Base-by-base conservation (phyloP, 2,888 invertebrate species). In the Stenodera caucasica region DNA sequence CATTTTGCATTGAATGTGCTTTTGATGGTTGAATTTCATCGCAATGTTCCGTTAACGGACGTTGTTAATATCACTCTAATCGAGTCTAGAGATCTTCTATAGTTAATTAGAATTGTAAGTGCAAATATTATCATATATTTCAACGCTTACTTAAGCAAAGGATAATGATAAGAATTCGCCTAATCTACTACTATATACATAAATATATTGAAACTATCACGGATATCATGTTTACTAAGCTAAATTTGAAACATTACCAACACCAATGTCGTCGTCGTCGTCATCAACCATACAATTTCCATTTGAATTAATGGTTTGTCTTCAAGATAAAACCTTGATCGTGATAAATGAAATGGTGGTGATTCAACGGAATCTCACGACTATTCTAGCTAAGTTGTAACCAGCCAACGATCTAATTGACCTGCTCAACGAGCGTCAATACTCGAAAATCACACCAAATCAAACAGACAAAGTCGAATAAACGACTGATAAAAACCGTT, bases 261-360 rank as follows among this genome's bases (percentile, higher is more conserved):
- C 37, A 53, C 9, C 14, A 40, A 9, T 11, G 14, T 5, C 40
- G 9, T 7, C 21, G 12, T 6, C 45, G 23, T 45, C 11, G 21
- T 21, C 45, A 45, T 45, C 63, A 61, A 49, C 58, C 60, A 58
- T 55, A 63, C 55, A 63, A 63, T 58, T 55, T 63, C 55, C 60
- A 63, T 63, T 67, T 67, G 65, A 69, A 69, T 71, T 72, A 68
- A 69, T 70, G 70, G 69, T 66, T 67, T 69, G 67, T 66, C 70
- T 71, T 66, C 65, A 67, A 65, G 69, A 70, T 70, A 70, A 70
- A 69, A 66, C 69, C 67, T 67, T 74, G 72, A 74, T 74, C 72
- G 70, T 73, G 72, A 74, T 71, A 70, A 71, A 73, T 72, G 67
- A 67, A 63, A 65, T 58, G 56, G 60, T 57, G 70, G 71, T 73